Evolutionary conservation across 2,113 vertebrate species (phyloP).

Genomic region (Grammomys dolichurus): DNA sequence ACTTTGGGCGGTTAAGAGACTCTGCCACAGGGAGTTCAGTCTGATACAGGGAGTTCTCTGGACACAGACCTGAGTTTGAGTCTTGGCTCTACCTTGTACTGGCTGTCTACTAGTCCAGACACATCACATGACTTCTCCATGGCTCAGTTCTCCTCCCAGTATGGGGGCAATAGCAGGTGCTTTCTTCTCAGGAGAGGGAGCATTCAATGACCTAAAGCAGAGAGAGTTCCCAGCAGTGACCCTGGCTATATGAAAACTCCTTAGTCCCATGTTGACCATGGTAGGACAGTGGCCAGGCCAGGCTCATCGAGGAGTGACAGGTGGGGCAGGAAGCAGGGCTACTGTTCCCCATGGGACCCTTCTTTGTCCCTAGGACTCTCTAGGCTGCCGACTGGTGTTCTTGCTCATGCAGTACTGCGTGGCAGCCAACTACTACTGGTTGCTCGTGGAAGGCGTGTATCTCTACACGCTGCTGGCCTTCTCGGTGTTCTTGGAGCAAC

Average conservation of each 20-base stretch:
- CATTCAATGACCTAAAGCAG: neutral
- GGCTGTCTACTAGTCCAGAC: too few relatives aligned
- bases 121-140: neutral
- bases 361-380: conserved; percentile 87
- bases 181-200: neutral
- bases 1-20: neutral
- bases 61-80: neutral
- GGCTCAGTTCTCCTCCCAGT: neutral
- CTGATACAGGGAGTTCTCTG: neutral
- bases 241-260: too few relatives aligned
- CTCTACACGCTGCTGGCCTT: conserved; percentile 95
- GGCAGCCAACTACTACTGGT: conserved; percentile 98
- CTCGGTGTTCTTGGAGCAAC: conserved; percentile 95
- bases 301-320: fast-evolving
- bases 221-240: neutral
- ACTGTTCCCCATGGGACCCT: neutral
- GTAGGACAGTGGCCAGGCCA: neutral
- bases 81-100: neutral
- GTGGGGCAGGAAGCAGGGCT: neutral
- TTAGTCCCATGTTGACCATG: fast-evolving
- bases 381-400: conserved; percentile 94
- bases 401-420: conserved; percentile 99
- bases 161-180: neutral
- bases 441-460: conserved; percentile 98
- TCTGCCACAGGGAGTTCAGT: neutral